Evolutionary conservation across 53 echinoderm and acorn worm genomes (phyloP), one percentile per base, ranked within the genome.

Genomic region (Henricia sp.): DNA sequence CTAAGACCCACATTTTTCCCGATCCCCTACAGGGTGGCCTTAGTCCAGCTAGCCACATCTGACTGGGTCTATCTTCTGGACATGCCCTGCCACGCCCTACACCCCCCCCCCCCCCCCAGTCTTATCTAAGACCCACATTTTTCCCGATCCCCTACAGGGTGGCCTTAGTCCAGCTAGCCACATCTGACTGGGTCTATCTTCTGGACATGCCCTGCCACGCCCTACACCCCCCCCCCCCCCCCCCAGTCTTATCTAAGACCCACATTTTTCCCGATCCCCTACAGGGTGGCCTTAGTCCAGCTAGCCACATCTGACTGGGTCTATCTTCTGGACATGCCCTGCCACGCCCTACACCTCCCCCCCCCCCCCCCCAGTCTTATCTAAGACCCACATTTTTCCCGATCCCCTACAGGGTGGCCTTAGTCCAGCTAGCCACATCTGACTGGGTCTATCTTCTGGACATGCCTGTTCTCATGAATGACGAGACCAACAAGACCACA

Each of bases 251-350:
- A 9, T n/a, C n/a, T n/a, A n/a, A n/a, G n/a, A n/a, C n/a, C n/a
- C n/a, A n/a, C n/a, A n/a, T n/a, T n/a, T n/a, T n/a, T n/a, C n/a
- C n/a, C n/a, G n/a, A n/a, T n/a, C n/a, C n/a, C 34, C 52, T 10
- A 11, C 70, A 93, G 93, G 70, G 93, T 96, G 35, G 89, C 91
- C 21, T 43, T 96, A 23, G 72, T 93, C 30, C 96, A 96, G 57
- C 85, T 96, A 17, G 91, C 96, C n/a, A 84, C 86, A 9, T 4
- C 33, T 46, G 48, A 46, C 48, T 10, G 8, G 14, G 14, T 14
- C 48, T 46, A 14, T 14, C 48, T 14, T 10, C 48, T 46, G 8
- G 8, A 46, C 14, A 46, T 14, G 8, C 20, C 12, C 20, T 54
- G 54, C 54, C 19, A 16, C 11, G 20, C 20, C 20, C 54, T 17